Evolutionary conservation across 2,888 invertebrate species (phyloP).

Genomic region (Acheta domesticus): DNA sequence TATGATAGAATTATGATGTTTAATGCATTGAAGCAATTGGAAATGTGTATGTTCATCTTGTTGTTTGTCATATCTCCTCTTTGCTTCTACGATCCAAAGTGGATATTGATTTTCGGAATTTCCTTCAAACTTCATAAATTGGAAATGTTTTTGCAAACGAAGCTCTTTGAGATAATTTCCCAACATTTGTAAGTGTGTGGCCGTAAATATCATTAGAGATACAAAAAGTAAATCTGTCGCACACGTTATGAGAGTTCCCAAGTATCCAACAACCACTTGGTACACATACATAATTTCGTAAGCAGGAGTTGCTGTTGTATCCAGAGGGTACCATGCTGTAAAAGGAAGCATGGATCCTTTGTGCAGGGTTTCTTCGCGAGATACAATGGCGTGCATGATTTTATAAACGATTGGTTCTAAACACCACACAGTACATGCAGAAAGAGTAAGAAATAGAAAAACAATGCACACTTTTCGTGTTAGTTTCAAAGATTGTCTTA

Average conservation of each 20-base stretch:
- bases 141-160: neutral
- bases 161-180: neutral
- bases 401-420: neutral
- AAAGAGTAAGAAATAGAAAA: neutral
- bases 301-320: neutral
- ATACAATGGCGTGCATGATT: neutral
- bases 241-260: neutral
- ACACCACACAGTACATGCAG: neutral
- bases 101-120: neutral
- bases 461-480: neutral
- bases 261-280: neutral
- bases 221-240: neutral
- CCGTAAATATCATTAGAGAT: neutral
- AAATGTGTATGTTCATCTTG: neutral
- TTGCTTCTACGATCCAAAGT: neutral
- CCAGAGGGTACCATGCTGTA: neutral
- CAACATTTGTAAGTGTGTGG: conserved; percentile 8
- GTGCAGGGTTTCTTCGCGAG: neutral
- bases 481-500: neutral
- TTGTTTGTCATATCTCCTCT: neutral
- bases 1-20: neutral
- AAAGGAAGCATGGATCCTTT: neutral
- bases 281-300: neutral
- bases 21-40: neutral
- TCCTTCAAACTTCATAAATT: neutral